Conservation (phyloP, 2,888 invertebrate genomes). For the Tipula unca region DNA sequence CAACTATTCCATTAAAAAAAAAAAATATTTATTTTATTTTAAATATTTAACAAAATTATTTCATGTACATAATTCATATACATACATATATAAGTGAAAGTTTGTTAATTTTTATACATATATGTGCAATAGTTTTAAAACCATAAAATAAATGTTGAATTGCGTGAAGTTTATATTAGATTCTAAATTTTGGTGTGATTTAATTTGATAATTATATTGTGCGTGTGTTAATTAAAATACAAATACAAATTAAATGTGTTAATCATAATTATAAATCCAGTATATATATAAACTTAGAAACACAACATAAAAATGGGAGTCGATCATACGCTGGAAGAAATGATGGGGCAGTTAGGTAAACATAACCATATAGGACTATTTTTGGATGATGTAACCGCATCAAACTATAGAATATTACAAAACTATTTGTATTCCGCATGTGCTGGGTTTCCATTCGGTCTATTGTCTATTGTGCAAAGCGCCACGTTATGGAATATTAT, state of each 20-base stretch:
- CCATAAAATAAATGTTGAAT: not conserved
- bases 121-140: not conserved
- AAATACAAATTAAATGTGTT: not conserved
- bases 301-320: conserved; percentile 50
- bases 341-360: conserved; percentile 59
- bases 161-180: not conserved
- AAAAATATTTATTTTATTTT: not conserved
- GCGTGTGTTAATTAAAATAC: too few species aligned
- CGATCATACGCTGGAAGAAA: conserved; percentile 54
- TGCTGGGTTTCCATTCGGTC: not conserved
- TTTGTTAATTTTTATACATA: not conserved
- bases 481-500: not conserved
- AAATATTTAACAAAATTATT: not conserved
- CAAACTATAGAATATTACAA: not conserved
- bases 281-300: not conserved
- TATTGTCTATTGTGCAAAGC: not conserved
- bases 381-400: not conserved
- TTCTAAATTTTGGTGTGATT: not conserved
- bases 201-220: too few species aligned
- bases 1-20: not conserved
- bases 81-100: not conserved
- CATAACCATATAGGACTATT: conserved; percentile 8
- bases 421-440: not conserved
- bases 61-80: not conserved
- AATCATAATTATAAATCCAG: too few species aligned